phyloP scores from a whole-genome alignment of 2,797 vertebrate species.

The Microchirus variegatus region DNA sequence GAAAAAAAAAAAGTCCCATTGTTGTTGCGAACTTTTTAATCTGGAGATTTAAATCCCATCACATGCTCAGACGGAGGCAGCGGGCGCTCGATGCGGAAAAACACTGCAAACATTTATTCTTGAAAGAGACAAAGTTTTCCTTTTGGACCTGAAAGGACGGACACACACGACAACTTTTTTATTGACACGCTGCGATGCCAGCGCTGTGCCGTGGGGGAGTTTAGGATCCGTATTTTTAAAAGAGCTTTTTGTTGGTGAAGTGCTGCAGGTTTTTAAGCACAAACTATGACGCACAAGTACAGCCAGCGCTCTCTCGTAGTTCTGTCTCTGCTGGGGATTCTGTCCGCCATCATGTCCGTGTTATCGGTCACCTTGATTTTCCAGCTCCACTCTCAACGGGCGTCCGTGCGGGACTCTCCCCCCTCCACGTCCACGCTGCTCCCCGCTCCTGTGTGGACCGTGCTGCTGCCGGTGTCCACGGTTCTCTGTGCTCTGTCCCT shows the following conservation, averaged over 20 bases:
- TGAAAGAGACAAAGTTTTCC: constrained; percentile 25
- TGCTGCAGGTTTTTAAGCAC: neutral
- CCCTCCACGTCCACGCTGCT: constrained; percentile 52
- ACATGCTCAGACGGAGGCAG: constrained; percentile 73
- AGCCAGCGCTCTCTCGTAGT: constrained; percentile 84
- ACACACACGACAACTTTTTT: neutral
- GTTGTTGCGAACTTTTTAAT: constrained; percentile 80
- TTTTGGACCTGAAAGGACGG: constrained; percentile 4
- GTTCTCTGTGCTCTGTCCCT: constrained; percentile 87
- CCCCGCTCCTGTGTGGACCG: constrained; percentile 70
- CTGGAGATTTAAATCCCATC: constrained; percentile 78
- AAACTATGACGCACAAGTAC: constrained; percentile 81
- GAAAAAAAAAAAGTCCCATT: constrained; percentile 73
- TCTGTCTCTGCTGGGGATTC: constrained; percentile 79
- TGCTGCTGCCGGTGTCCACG: constrained; percentile 83
- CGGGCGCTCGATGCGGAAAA: constrained; percentile 24
- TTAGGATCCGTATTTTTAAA: neutral
- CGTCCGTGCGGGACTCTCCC: constrained; percentile 60
- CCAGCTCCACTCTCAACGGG: constrained; percentile 84
- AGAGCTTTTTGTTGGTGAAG: neutral
- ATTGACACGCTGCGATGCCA: constrained; percentile 6
- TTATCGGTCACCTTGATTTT: constrained; percentile 88
- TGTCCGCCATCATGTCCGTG: constrained; percentile 87
- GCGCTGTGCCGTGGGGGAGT: constrained; percentile 11
- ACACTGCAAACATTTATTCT: constrained; percentile 30